Percentiles rank a stretch among this genome's conserved stretches.
These are phyloP conservation scores for Leiothrix lutea DNA, from an alignment of 2,113 vertebrate genomes.

Conservation along the genomic window DNA sequence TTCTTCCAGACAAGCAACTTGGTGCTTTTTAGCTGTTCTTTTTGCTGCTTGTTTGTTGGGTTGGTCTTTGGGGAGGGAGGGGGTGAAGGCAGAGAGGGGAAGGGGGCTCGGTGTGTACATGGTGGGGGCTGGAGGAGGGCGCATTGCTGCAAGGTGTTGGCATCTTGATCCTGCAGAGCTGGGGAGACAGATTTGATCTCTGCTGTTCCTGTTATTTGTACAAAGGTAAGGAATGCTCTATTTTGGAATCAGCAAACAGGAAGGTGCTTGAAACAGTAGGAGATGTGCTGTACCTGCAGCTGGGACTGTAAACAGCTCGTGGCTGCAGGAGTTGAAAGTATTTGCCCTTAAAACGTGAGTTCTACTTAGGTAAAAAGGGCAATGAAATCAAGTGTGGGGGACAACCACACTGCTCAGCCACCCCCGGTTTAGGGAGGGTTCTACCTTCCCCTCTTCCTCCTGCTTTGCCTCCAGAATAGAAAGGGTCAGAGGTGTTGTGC, in stretches of 20 bases:
- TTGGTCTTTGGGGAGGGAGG: neutral
- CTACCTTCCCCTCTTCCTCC: neutral
- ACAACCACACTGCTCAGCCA: neutral
- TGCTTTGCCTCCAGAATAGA: neutral
- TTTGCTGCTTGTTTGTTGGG: neutral
- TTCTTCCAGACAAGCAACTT: neutral
- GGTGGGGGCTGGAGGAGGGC: neutral
- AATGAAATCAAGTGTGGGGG: neutral
- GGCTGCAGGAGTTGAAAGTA: neutral
- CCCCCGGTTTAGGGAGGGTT: rapidly evolving
- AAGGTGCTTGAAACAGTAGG: neutral
- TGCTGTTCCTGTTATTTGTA: neutral
- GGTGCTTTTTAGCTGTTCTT: neutral
- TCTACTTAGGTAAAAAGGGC: neutral
- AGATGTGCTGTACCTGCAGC: neutral
- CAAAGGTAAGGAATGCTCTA: neutral
- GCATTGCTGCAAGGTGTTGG: neutral
- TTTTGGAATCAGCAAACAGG: neutral
- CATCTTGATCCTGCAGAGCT: neutral
- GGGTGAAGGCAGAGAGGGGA: neutral
- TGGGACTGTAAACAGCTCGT: neutral
- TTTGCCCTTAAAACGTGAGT: neutral
- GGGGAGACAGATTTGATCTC: neutral
- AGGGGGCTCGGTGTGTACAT: rapidly evolving
- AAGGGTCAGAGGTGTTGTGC: neutral